Evolutionary conservation across 2,888 invertebrate species (phyloP).

Genomic region (Parapristionchus giblindavisi): DNA sequence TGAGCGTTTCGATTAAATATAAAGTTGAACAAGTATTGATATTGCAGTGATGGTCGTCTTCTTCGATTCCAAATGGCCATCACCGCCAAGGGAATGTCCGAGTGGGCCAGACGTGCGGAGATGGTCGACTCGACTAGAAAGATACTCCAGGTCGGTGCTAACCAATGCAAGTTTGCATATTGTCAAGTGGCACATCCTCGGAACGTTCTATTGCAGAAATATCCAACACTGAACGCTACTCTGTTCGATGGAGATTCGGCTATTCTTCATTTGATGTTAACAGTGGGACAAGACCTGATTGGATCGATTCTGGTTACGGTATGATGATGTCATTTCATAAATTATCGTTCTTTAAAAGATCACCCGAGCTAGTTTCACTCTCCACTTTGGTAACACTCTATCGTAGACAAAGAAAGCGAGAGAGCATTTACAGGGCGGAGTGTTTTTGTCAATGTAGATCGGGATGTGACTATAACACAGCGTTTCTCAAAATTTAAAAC

Average conservation of each 20-base stretch:
- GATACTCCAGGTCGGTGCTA: not conserved
- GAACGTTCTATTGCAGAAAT: slow-evolving; percentile 36
- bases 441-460: no score
- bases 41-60: slow-evolving; percentile 43
- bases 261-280: slow-evolving; percentile 60
- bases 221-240: slow-evolving; percentile 62
- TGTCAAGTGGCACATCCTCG: not conserved
- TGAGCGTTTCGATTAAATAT: no score
- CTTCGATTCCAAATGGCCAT: slow-evolving; percentile 61
- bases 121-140: slow-evolving; percentile 45
- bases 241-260: slow-evolving; percentile 67
- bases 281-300: slow-evolving; percentile 55
- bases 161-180: no score
- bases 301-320: slow-evolving; percentile 45
- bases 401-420: no score
- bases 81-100: slow-evolving; percentile 63
- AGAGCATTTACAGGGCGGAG: no score
- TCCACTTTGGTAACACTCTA: no score
- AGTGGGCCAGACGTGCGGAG: slow-evolving; percentile 65
- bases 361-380: no score
- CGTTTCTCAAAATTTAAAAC: no score
- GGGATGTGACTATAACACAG: no score
- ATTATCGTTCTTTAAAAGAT: no score
- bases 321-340: not conserved
- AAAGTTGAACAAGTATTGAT: not conserved